A percentile compares a stretch with the other conserved stretches of the same genome.
Evolutionary conservation across 2,888 invertebrate genomes (phyloP).

Genomic region (Agriotes lineatus): DNA sequence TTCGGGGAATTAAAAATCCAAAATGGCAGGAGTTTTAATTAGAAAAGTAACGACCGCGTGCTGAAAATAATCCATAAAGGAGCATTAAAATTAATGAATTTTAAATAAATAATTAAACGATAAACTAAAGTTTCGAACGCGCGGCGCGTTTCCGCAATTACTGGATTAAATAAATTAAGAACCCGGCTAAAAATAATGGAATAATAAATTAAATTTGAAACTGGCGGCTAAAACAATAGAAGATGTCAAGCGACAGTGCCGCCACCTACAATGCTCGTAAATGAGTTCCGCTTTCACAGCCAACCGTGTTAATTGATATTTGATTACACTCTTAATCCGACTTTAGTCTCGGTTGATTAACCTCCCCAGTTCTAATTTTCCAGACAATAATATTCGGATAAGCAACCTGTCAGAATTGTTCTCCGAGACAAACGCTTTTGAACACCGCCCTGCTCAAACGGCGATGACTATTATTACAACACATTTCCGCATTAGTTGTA

Average conservation of each 20-base stretch:
- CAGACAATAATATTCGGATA: conserved; percentile 58
- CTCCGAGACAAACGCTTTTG: conserved; percentile 11
- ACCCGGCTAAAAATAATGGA: conserved; percentile 58
- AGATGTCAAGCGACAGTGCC: conserved; percentile 44
- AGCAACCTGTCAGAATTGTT: conserved; percentile 41
- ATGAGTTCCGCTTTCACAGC: conserved; percentile 46
- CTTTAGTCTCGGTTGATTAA: conserved; percentile 63
- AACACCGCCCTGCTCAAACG: conserved; percentile 2
- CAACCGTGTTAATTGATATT: conserved; percentile 62
- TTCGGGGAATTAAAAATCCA: no score
- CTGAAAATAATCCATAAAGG: conserved; percentile 20
- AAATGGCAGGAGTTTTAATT: no score
- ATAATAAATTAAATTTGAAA: conserved; percentile 61
- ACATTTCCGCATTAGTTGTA: no score
- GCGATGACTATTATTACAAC: no score
- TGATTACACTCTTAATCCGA: conserved; percentile 64
- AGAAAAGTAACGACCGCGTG: conserved; percentile 2
- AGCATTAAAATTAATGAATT: conserved; percentile 43
- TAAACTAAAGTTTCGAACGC: conserved; percentile 48
- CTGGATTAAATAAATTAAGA: conserved; percentile 52
- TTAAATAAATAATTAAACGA: conserved; percentile 43
- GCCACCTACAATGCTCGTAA: conserved; percentile 45
- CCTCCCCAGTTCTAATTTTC: conserved; percentile 59
- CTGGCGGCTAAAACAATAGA: conserved; percentile 50
- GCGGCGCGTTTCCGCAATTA: conserved; percentile 40